Evolutionary conservation across 37 sponge, comb jelly and placozoan species (phyloP).

Genomic region (Ephydatia muelleri): DNA sequence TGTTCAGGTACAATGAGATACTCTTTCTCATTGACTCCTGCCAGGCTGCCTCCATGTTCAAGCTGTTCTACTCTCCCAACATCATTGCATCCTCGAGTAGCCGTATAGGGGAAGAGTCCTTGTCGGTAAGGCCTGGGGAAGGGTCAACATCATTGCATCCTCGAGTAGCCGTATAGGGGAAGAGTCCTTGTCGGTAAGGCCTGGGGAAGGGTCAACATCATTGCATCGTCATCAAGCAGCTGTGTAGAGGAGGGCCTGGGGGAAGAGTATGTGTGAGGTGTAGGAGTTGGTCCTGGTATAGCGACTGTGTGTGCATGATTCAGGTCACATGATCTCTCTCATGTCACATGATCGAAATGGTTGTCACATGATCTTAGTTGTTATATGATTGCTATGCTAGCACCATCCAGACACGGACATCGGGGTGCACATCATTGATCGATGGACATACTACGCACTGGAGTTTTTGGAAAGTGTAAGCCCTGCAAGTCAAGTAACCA

Average conservation of each 20-base stretch:
- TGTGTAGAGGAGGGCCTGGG: slow-evolving; percentile 41
- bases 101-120: slow-evolving; percentile 75
- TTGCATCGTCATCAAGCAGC: slow-evolving; percentile 76
- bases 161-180: slow-evolving; percentile 76
- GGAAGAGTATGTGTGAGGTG: neutral
- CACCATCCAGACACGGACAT: slow-evolving; percentile 84
- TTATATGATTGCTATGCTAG: too few relatives aligned
- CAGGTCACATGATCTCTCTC: neutral
- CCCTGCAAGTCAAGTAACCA: slow-evolving; percentile 72
- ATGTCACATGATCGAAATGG: neutral
- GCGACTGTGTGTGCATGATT: neutral
- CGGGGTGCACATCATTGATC: slow-evolving; percentile 92
- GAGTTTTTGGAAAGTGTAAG: slow-evolving; percentile 85
- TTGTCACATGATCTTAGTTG: neutral
- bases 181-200: slow-evolving; percentile 76
- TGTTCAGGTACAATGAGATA: slow-evolving; percentile 85
- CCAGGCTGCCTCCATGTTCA: slow-evolving; percentile 89
- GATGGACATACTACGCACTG: slow-evolving; percentile 95
- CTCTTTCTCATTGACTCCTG: slow-evolving; percentile 94
- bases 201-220: too few relatives aligned
- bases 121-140: slow-evolving; percentile 58
- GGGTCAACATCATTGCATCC: slow-evolving; percentile 66
- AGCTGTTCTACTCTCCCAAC: slow-evolving; percentile 90
- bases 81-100: slow-evolving; percentile 87
- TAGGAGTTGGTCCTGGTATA: neutral